Conservation (phyloP, 2,888 invertebrate species). For the Altica lythri region DNA sequence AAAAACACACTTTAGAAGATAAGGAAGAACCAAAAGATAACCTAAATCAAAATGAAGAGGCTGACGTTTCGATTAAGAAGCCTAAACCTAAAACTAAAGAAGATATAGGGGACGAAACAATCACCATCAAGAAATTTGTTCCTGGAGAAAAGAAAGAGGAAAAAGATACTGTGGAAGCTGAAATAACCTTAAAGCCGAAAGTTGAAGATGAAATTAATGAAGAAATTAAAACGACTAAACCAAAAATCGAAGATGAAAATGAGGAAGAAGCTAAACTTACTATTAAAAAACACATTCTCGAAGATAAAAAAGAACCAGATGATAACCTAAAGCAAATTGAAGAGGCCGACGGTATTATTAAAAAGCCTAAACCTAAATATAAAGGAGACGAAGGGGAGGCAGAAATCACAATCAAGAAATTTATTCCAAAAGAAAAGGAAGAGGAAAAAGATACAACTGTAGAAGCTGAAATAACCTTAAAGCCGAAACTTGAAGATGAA, state of each 20-base stretch:
- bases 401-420: slow-evolving; percentile 42
- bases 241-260: slow-evolving; percentile 26
- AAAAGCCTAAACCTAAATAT: slow-evolving; percentile 40
- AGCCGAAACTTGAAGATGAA: slow-evolving; percentile 58
- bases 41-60: too few species aligned
- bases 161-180: slow-evolving; percentile 43
- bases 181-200: slow-evolving; percentile 25
- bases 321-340: slow-evolving; percentile 39
- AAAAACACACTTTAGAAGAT: slow-evolving; percentile 51
- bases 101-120: slow-evolving; percentile 43
- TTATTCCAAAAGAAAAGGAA: slow-evolving; percentile 45
- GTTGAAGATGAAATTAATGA: slow-evolving; percentile 32
- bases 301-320: slow-evolving; percentile 30
- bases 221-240: slow-evolving; percentile 31
- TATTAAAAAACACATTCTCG: slow-evolving; percentile 47
- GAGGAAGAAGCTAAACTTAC: slow-evolving; percentile 42
- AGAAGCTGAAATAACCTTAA: slow-evolving; percentile 51
- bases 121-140: slow-evolving; percentile 53
- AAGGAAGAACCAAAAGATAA: slow-evolving; percentile 42
- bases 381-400: slow-evolving; percentile 45
- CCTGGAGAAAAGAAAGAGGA: slow-evolving; percentile 66
- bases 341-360: slow-evolving; percentile 19
- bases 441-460: slow-evolving; percentile 71
- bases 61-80: slow-evolving; percentile 41
- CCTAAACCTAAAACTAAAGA: slow-evolving; percentile 40